Evolutionary conservation across 2,797 vertebrate species (phyloP), one percentile per base, ranked within the genome.

Genomic region (Etheostoma nigrum): DNA sequence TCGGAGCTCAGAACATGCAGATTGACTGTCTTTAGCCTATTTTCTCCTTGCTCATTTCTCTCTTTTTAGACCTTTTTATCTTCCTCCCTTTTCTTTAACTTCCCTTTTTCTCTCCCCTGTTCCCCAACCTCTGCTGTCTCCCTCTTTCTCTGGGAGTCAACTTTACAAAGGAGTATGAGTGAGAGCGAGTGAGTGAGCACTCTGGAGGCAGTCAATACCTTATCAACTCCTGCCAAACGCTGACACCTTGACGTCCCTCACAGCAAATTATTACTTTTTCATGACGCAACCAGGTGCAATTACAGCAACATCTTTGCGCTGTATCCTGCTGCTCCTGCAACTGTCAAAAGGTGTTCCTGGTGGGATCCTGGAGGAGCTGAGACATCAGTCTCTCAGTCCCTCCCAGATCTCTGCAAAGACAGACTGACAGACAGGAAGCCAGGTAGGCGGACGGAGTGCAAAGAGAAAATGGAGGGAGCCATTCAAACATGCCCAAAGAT

Each of bases 221-320:
- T 94, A 94, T 95, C 94, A 94, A 92, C 93, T 95, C 93, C 94
- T 93, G 90, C 93, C 92, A 91, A 95, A 94, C 86, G 86, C 93
- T 94, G 95, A 95, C 94, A 95, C 94, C 92, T 93, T 94, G 94
- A 95, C 95, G 94, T 94, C 93, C 94, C 93, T 94, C 94, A 95
- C 94, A 95, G 95, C 93, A 94, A 95, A 95, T 95, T 95, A 95
- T 95, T 94, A 95, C 95, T 95, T 95, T 95, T 95, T 95, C 91
- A 94, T 95, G 94, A 96, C 93, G 95, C 94, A 95, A 95, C 94
- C 92, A 94, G 94, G 93, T 95, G 95, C 95, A 96, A 96, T 96
- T 96, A 95, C 94, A 94, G 94, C 93, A 94, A 95, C 94, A 95
- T 94, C 92, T 94, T 95, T 94, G 92, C 89, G 86, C 90, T 85